Evolutionary conservation across 2,797 vertebrate species (phyloP), one percentile per base, ranked within the genome.

Genomic region (Takifugu ocellatus): DNA sequence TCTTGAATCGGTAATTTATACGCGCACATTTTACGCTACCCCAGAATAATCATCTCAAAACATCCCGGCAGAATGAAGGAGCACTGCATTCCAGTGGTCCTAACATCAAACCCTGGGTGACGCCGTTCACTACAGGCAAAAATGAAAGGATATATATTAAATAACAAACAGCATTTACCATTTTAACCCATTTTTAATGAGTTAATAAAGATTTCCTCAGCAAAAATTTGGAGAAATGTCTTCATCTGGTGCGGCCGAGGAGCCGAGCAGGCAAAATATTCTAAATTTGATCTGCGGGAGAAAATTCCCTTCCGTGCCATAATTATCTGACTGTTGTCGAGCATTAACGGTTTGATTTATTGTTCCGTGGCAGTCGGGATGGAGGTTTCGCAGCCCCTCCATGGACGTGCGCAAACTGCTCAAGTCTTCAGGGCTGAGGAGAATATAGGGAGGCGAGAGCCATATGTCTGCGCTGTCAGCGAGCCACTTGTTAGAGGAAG

Each of bases 401-500:
- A 78, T 49, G 63, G 65, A 87, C 82, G 84, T 87, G 88, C 70
- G 84, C 77, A 74, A 87, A 86, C 85, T 88, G 76, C 82, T 79
- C 70, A 84, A 86, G 77, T 82, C 78, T 83, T 66, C 64, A 84
- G 71, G 82, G 82, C 75, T 75, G 81, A 68, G 84, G 71, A 63
- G 75, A 77, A 84, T 75, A 78, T 68, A 72, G 68, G 70, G 74
- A 77, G 79, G 85, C 63, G 54, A 70, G 80, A 84, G 82, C 87
- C 88, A 85, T 89, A 88, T 84, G 84, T 90, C 87, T 84, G 73
- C 43, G 79, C 88, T 88, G 87, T 90, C 86, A 90, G 83, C 75
- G 78, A 86, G 83, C 85, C 86, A 88, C 88, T 89, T 90, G 88
- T 86, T 88, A 89, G 83, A 85, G 87, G 86, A 90, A 89, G 90